These are phyloP conservation scores for Desmophyllum pertusum DNA, from an alignment of 92 coral and sea anemone genomes.

Conservation along the genomic window DNA sequence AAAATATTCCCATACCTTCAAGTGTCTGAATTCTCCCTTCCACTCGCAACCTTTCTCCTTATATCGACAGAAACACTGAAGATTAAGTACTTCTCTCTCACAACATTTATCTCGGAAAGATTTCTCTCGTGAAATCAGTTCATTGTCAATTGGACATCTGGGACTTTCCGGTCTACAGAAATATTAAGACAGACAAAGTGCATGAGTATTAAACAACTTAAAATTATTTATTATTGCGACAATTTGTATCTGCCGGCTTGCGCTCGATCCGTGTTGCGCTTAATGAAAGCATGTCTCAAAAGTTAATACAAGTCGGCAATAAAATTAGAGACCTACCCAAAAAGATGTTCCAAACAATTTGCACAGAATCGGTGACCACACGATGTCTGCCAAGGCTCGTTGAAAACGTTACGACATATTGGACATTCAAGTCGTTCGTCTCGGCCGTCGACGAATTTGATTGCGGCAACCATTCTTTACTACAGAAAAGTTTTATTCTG, in stretches of 20 bases:
- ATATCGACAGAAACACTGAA: slow-evolving; percentile 48
- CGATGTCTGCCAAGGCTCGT: slow-evolving; percentile 44
- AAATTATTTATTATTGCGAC: no score
- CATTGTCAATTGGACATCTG: slow-evolving; percentile 21
- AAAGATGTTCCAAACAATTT: slow-evolving; percentile 7
- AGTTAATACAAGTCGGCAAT: no score
- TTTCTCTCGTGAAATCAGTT: not conserved
- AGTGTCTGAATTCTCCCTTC: slow-evolving; percentile 45
- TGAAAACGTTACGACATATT: slow-evolving; percentile 18
- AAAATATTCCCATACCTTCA: not conserved
- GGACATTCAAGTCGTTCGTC: slow-evolving; percentile 44
- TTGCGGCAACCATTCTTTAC: not conserved
- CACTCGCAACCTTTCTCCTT: slow-evolving; percentile 44
- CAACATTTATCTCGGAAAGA: slow-evolving; percentile 52
- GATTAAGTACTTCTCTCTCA: slow-evolving; percentile 49
- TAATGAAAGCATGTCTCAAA: no score
- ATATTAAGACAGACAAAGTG: no score
- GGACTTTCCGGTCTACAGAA: not conserved
- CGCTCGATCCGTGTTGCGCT: no score
- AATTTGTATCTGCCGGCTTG: no score
- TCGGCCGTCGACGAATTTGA: not conserved
- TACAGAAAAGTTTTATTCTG: not conserved
- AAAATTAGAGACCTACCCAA: slow-evolving; percentile 19
- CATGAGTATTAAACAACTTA: not conserved
- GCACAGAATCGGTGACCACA: slow-evolving; percentile 42